Base-by-base conservation (phyloP, 2,113 vertebrate genomes). In the Syngnathoides biaculeatus region DNA sequence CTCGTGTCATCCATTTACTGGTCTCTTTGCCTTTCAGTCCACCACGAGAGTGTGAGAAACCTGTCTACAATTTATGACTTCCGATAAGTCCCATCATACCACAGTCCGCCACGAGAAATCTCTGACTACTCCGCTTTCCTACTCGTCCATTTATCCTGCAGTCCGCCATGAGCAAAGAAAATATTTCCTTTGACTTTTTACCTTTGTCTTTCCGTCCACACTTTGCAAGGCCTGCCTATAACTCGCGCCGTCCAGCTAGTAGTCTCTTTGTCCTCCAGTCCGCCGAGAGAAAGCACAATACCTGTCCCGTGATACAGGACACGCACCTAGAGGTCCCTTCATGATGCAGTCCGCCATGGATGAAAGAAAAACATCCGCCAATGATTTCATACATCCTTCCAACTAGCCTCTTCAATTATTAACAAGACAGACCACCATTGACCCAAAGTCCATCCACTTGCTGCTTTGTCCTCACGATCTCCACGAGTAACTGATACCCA, bases 261-360 rank as follows among this genome's bases (percentile, higher is more conserved):
- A 78, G 73, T 79, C 64, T 63, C 65, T 52, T 78, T 82, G 77
- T 72, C 68, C 52, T 85, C 69, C 81, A 78, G 64, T 85, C 78
- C 72, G 58, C 72, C 79, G 80, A 30, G 62, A 71, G 48, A 75
- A 53, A 52, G 55, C 64, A 64, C 80, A 63, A 69, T 38, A 78
- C 35, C 35, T 63, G 38, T n/a, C 35, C 63, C 57, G 73, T 12
- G 63, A 64, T 59, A 67, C 45, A 56, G 38, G 67, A 66, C 11
- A 5, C 39, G 8, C 30, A n/a, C 20, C 35, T n/a, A 39, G 8
- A 5, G 56, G 60, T 13, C 9, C 10, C 57, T 60, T 53, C 26
- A 12, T 24, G 22, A n/a, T 3, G 13, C 35, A 13, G 11, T 61
- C 17, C n/a, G 14, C 17, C 12, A 42, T 61, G 12, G 22, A 56